Evolutionary conservation across 2,113 vertebrate species (phyloP).

Genomic region (Rhombomys opimus): DNA sequence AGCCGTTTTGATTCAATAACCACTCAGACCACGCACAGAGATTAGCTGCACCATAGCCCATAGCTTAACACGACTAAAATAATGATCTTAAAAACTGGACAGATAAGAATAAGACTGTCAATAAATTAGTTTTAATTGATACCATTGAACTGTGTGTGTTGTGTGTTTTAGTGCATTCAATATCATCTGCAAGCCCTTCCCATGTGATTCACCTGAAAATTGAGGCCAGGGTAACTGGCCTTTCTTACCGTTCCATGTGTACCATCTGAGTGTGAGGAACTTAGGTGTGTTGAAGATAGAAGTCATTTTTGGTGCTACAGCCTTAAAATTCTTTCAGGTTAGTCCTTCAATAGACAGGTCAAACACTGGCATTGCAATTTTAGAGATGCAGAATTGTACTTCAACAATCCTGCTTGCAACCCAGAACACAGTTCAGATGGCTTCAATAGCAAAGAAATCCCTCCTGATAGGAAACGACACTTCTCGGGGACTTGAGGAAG

Average conservation of each 20-base stretch:
- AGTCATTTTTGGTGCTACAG: background rate
- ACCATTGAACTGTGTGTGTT: background rate
- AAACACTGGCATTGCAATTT: background rate
- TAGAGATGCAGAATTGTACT: slow-evolving; percentile 36
- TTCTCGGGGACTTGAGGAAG: background rate
- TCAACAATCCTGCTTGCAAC: background rate
- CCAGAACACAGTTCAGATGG: background rate
- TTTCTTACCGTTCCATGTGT: background rate
- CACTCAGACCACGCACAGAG: background rate
- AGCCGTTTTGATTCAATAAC: background rate
- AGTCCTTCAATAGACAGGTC: background rate
- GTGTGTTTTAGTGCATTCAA: background rate
- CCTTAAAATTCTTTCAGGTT: slow-evolving; percentile 32
- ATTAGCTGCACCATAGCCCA: background rate
- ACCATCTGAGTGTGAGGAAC: background rate
- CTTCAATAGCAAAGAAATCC: background rate
- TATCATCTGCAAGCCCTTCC: background rate
- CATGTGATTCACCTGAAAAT: background rate
- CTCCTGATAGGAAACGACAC: slow-evolving; percentile 9
- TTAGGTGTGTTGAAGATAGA: background rate
- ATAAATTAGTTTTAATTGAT: background rate
- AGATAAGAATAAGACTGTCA: slow-evolving; percentile 25
- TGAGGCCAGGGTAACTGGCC: background rate
- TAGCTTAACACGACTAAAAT: background rate
- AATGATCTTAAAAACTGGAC: background rate